A percentile compares a stretch with the other conserved stretches of the same genome.
phyloP scores from a whole-genome alignment of 2,888 invertebrate species.

The Villa cingulata region DNA sequence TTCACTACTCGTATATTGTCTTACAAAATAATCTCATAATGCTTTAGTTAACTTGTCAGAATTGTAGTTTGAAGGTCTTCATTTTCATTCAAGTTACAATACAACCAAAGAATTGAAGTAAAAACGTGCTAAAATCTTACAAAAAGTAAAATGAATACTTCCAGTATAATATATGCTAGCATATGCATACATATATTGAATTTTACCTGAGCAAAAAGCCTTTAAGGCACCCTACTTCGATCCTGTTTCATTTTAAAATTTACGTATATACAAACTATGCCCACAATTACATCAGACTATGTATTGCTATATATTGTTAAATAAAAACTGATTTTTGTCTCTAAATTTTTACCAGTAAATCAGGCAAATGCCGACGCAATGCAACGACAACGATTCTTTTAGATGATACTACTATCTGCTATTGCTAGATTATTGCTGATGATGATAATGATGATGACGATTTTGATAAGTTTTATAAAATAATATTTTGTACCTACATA shows the following conservation, averaged over 20 bases:
- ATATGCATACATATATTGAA: neutral
- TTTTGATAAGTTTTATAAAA: slow-evolving; percentile 6
- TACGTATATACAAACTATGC: neutral
- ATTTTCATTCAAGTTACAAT: no score
- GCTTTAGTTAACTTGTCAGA: no score
- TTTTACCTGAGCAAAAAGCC: slow-evolving; percentile 2
- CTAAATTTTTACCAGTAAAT: neutral
- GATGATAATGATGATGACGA: neutral
- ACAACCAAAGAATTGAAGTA: no score
- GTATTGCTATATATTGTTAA: neutral
- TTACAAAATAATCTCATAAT: slow-evolving; percentile 11
- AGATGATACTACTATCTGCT: no score
- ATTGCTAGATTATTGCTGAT: no score
- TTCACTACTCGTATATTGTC: slow-evolving; percentile 9
- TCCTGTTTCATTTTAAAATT: neutral
- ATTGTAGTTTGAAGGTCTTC: no score
- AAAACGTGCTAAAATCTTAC: no score
- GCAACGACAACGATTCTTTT: neutral
- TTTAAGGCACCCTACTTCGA: neutral
- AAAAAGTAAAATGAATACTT: no score
- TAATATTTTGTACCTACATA: neutral
- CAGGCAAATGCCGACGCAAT: neutral
- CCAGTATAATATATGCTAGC: no score
- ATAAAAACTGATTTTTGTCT: neutral
- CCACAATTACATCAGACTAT: no score